Base-by-base conservation (phyloP, 2,888 invertebrate species). In the Andrena bicolor region DNA sequence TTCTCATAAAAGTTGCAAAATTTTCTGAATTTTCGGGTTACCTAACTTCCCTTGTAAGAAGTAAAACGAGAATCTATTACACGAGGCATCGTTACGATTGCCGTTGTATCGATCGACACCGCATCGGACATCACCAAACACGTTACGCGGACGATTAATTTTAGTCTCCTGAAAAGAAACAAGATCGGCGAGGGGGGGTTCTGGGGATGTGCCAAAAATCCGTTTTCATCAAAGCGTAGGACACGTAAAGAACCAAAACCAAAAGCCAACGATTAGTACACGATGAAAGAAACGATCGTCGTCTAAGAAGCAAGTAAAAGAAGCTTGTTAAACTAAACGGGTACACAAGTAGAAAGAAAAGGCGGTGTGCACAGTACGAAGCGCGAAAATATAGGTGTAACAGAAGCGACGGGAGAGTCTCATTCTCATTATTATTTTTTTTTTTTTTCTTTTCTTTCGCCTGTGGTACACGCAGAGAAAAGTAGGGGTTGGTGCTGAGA, bases 121-220 rank as follows among this genome's bases (percentile, higher is more conserved):
- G 8, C 26, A 56, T 6, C 26, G 26, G 10, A 5, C 90, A 93
- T 93, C 93, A 93, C 93, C 93, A 93, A 93, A 93, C 93, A 91
- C 89, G 90, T 90, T 89, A 61, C 89, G 77, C 84, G 81, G 53
- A 86, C 86, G 79, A 88, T 82, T 78, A 85, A 85, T 88, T 89
- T 85, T 82, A 86, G 85, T 89, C 83, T 90, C 91, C 92, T 92
- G 92, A 89, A 91, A 92, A 90, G 88, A 90, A 90, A 88, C 82
- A 83, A 87, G 81, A 88, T 85, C 83, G 83, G 85, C 85, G 76
- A 73, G 61, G 82, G 71, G 75, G 30, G 82, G 77, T 72, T 69
- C 65, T 76, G 69, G 76, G 80, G 60, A 83, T 75, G 89, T 88
- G 90, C 89, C 87, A 91, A 90, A 91, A 91, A 92, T 92, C 90